Base-by-base conservation (phyloP, 2,113 vertebrate species). In the Siniperca chuatsi region DNA sequence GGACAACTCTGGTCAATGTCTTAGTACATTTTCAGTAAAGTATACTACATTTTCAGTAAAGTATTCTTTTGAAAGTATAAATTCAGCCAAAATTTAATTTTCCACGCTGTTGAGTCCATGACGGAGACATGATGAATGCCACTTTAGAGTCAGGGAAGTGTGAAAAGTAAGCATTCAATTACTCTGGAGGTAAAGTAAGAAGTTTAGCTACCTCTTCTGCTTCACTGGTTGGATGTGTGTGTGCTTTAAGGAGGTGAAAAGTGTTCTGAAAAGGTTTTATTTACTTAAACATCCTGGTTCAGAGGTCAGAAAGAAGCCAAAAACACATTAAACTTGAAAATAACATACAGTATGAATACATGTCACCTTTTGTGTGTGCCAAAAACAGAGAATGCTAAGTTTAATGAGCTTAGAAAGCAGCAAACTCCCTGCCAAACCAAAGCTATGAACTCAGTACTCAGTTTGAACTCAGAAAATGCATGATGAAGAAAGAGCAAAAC, bases 71-170 rank as follows among this genome's bases (percentile, higher is more conserved):
- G 25, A 87, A 86, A 86, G 46, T 83, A 52, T 79, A 81, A 37
- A 84, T 79, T 76, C 70, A 68, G 75, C 23, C 61, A 72, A 87
- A 92, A 91, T 80, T 75, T 77, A 77, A 76, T 86, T 90, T 92
- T 90, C 73, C 78, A 84, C 58, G 1, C 77, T 86, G 72, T 69
- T 82, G 81, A 83, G 74, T 87, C 76, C 65, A 80, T 92, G 89
- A 92, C 80, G 58, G 70, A 60, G 66, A 89, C 86, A 85, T 68
- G 84, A 87, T 81, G 68, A 89, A 79, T 2, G 16, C 73, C 66
- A 70, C 78, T 87, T 84, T 46, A 85, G 69, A 82, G 75, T 71
- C 86, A 83, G 89, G 66, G 55, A 46, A 58, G 78, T 84, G 82
- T 90, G 72, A 85, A 73, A 77, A 81, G 80, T 75, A 61, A 75